A percentile compares a stretch with the other conserved stretches of the same genome.
These are phyloP conservation scores for Cheilosia pagana DNA, from an alignment of 2,888 invertebrate genomes.

Conservation along the genomic window DNA sequence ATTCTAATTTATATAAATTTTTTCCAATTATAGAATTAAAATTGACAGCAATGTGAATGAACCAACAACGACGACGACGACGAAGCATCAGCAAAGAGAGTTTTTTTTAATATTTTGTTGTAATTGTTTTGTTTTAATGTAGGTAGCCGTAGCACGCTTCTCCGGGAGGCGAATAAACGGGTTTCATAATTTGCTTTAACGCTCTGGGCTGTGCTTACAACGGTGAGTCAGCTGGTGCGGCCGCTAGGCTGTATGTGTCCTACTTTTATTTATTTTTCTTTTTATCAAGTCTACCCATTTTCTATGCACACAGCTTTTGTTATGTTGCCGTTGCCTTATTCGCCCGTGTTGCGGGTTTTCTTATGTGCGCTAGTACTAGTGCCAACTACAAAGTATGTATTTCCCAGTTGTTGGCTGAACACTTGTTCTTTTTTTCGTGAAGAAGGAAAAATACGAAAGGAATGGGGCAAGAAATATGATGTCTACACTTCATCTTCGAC, in stretches of 20 bases:
- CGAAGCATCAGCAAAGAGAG: constrained; percentile 8
- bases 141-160: constrained; percentile 47
- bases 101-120: not conserved
- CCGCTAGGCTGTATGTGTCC: constrained; percentile 65
- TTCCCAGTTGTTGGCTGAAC: constrained; percentile 40
- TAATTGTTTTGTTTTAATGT: constrained; percentile 28
- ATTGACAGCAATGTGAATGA: constrained; percentile 68
- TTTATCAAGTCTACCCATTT: constrained; percentile 61
- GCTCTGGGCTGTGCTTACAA: constrained; percentile 50
- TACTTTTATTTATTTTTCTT: constrained; percentile 47
- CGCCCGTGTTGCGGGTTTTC: constrained; percentile 42
- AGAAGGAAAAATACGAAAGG: not conserved
- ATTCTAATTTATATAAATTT: constrained; percentile 59
- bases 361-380: constrained; percentile 8
- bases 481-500: constrained; percentile 43
- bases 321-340: constrained; percentile 43
- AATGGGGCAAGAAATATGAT: constrained; percentile 23
- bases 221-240: constrained; percentile 68
- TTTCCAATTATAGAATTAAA: constrained; percentile 55
- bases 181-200: constrained; percentile 63
- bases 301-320: constrained; percentile 49
- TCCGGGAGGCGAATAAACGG: constrained; percentile 44
- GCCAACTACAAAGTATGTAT: constrained; percentile 17
- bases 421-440: constrained; percentile 37
- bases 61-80: constrained; percentile 26